Evolutionary conservation across 2,797 vertebrate species (phyloP).

Genomic region (Xenops minutus): DNA sequence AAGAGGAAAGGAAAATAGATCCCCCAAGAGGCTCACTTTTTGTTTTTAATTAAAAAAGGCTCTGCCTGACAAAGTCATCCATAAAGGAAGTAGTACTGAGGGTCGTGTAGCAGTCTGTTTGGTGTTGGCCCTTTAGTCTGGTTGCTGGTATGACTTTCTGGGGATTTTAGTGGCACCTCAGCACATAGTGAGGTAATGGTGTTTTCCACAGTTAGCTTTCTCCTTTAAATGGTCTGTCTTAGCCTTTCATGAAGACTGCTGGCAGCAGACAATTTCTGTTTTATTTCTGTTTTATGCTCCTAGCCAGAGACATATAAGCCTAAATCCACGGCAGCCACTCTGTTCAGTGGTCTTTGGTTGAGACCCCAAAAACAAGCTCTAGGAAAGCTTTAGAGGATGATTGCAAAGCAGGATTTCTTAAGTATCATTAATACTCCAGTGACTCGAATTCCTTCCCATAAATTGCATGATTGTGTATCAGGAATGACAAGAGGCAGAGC

Average conservation of each 20-base stretch:
- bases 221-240: neutral
- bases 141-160: neutral
- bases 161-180: neutral
- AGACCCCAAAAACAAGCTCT: neutral
- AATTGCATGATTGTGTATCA: neutral
- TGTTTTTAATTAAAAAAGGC: constrained; percentile 20
- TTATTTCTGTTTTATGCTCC: neutral
- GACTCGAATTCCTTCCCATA: neutral
- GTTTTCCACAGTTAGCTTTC: neutral
- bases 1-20: constrained; percentile 53
- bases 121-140: neutral
- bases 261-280: neutral
- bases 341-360: accelerated
- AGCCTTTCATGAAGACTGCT: neutral
- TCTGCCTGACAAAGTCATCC: neutral
- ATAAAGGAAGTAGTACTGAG: neutral
- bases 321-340: neutral
- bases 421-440: neutral
- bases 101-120: neutral
- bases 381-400: neutral
- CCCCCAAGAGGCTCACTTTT: constrained; percentile 13
- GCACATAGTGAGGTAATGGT: neutral
- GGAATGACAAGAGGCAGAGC: neutral
- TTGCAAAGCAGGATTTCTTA: neutral
- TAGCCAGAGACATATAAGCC: neutral